Conservation (phyloP, 2,797 vertebrate genomes). For the Leptatherina wallacei region DNA sequence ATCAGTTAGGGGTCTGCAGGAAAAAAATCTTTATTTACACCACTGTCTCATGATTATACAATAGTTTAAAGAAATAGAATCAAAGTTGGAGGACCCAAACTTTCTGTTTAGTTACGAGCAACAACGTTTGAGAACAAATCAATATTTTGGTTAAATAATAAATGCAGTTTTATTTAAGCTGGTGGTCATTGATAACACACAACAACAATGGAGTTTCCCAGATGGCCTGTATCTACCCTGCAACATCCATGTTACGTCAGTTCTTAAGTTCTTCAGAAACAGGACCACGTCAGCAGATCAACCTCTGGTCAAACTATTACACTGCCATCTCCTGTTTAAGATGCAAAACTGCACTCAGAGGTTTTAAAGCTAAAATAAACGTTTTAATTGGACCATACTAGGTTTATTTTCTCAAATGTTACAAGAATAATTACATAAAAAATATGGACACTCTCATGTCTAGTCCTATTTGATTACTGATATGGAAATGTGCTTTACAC, state of each 20-base stretch:
- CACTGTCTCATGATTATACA: not conserved
- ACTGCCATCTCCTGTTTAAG: constrained; percentile 58
- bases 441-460: not conserved
- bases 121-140: not conserved
- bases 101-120: not conserved
- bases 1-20: not conserved
- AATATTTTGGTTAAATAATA: not conserved
- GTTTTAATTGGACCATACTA: not conserved
- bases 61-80: not conserved
- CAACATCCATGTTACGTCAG: not conserved
- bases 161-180: not conserved
- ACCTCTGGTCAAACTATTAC: not conserved
- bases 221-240: not conserved
- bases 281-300: constrained; percentile 28
- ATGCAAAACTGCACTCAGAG: constrained; percentile 28
- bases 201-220: not conserved
- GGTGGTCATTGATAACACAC: not conserved
- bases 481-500: not conserved
- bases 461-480: not conserved
- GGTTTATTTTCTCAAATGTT: not conserved
- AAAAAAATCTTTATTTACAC: not conserved
- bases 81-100: not conserved
- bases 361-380: not conserved
- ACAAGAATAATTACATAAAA: not conserved
- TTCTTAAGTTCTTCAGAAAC: not conserved